Percentiles rank a stretch among this genome's conserved stretches.
Conservation (phyloP, 1,140 invertebrate species). For the Dreissena polymorpha region DNA sequence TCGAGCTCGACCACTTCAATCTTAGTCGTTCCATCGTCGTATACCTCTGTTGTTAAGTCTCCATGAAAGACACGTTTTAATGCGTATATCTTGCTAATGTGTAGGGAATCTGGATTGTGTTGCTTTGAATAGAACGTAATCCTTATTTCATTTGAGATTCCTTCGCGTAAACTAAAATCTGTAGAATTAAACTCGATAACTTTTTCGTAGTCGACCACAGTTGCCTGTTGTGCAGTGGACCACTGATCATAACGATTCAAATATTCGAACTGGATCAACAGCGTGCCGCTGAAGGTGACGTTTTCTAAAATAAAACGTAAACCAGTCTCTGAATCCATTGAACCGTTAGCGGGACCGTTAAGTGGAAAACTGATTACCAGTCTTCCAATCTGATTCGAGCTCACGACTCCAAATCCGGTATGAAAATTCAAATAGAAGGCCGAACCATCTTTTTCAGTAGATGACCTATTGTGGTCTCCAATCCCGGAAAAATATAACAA, state of each 20-base stretch:
- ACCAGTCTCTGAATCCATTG: conserved; percentile 62
- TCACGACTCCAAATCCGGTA: background rate
- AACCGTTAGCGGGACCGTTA: conserved; percentile 51
- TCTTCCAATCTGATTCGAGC: background rate
- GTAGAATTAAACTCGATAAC: conserved; percentile 39
- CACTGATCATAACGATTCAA: conserved; percentile 44
- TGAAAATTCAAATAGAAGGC: no score
- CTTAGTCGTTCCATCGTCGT: conserved; percentile 49
- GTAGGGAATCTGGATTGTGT: background rate
- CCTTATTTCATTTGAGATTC: conserved; percentile 34
- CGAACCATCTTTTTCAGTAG: no score
- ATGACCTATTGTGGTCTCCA: no score
- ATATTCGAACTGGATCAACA: conserved; percentile 50
- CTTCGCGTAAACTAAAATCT: conserved; percentile 63
- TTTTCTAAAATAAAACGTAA: conserved; percentile 48
- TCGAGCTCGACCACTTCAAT: conserved; percentile 67
- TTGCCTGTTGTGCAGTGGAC: conserved; percentile 7
- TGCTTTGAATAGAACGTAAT: conserved; percentile 16
- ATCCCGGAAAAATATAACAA: no score
- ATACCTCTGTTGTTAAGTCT: conserved; percentile 16
- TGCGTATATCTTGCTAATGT: conserved; percentile 8
- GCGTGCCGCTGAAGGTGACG: conserved; percentile 1
- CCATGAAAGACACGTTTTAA: conserved; percentile 3
- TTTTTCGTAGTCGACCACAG: conserved; percentile 7
- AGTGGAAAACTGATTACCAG: conserved; percentile 55